Evolutionary conservation across 1,140 invertebrate species (phyloP).

Genomic region (Catajapyx aquilonaris): DNA sequence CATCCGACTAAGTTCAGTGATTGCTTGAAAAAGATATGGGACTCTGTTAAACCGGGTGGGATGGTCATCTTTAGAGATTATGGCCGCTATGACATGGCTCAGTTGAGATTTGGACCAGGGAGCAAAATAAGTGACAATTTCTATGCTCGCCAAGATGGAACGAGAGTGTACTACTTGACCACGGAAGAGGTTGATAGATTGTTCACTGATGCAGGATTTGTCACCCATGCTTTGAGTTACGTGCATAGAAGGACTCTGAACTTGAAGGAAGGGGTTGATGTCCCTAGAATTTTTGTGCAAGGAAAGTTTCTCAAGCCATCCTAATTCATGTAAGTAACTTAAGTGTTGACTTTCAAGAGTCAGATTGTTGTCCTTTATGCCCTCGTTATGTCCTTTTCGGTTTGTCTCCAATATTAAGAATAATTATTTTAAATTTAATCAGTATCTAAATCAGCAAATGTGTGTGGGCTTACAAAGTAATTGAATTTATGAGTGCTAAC

Average conservation of each 20-base stretch:
- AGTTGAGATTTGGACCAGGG: slow-evolving; percentile 77
- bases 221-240: slow-evolving; percentile 42
- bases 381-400: no score
- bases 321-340: no score
- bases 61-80: slow-evolving; percentile 86
- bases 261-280: slow-evolving; percentile 73
- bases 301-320: no score
- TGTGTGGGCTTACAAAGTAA: no score
- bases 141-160: slow-evolving; percentile 94
- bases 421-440: no score
- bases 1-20: slow-evolving; percentile 52
- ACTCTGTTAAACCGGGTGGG: slow-evolving; percentile 56
- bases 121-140: slow-evolving; percentile 87
- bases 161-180: slow-evolving; percentile 67
- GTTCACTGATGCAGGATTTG: slow-evolving; percentile 43
- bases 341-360: no score
- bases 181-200: slow-evolving; percentile 38
- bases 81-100: slow-evolving; percentile 94
- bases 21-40: slow-evolving; percentile 43
- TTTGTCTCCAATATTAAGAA: no score
- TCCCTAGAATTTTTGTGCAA: slow-evolving; percentile 77
- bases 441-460: no score
- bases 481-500: no score
- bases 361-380: no score
- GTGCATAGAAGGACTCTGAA: slow-evolving; percentile 73